A percentile compares a stretch with the other conserved stretches of the same genome.
Conservation (phyloP, 2,888 invertebrate species). For the Sarcophaga subvicina region DNA sequence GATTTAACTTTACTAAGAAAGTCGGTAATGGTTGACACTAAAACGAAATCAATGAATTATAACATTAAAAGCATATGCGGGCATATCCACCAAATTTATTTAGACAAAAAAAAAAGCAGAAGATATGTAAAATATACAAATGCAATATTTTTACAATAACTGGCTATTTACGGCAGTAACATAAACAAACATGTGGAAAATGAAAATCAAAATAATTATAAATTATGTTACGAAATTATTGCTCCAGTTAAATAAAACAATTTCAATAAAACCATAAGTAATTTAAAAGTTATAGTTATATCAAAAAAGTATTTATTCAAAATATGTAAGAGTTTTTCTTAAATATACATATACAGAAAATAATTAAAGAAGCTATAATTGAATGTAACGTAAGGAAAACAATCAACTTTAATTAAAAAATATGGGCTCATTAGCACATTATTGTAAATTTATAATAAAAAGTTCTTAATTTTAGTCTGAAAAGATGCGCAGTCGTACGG, state of each 20-base stretch:
- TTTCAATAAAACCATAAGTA: too few species aligned
- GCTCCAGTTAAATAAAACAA: too few species aligned
- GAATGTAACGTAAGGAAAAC: background rate
- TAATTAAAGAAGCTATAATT: background rate
- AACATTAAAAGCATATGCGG: constrained; percentile 1
- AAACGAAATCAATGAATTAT: constrained; percentile 20
- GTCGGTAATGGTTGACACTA: background rate
- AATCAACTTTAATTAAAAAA: too few species aligned
- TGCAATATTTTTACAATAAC: too few species aligned
- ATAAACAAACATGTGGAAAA: too few species aligned
- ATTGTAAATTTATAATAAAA: background rate
- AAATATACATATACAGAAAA: background rate
- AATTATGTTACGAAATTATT: too few species aligned
- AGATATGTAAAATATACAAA: too few species aligned
- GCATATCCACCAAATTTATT: constrained; percentile 19
- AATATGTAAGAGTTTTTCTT: background rate
- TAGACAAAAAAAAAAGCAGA: background rate
- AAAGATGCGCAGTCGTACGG: constrained; percentile 81
- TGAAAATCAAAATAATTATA: too few species aligned
- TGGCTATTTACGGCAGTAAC: too few species aligned
- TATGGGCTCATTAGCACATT: background rate
- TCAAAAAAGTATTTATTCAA: background rate
- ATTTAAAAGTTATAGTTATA: background rate
- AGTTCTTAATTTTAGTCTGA: constrained; percentile 35
- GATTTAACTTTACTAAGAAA: constrained; percentile 29